These are phyloP conservation scores for Penaeus chinensis DNA, from an alignment of 1,140 invertebrate genomes.

Conservation along the genomic window DNA sequence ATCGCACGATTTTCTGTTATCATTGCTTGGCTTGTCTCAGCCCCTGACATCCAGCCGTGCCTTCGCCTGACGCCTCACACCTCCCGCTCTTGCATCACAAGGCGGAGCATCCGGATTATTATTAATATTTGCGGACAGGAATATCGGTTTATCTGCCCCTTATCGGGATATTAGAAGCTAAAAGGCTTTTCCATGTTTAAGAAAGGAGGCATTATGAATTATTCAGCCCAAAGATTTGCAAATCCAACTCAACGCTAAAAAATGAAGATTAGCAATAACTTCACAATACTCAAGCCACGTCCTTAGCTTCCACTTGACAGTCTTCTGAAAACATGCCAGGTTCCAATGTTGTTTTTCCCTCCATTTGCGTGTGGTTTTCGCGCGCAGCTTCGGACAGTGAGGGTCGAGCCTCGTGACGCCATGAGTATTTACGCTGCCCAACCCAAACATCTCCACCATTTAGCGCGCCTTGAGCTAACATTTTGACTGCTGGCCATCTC, in stretches of 20 bases:
- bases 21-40: neutral
- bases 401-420: conserved; percentile 50
- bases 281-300: conserved; percentile 44
- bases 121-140: too few species aligned
- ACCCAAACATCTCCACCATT: conserved; percentile 58
- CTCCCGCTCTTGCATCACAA: too few species aligned
- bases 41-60: too few species aligned
- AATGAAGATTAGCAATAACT: conserved; percentile 59
- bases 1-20: conserved; percentile 24
- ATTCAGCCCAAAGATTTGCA: conserved; percentile 48
- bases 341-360: conserved; percentile 60
- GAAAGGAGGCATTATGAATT: conserved; percentile 33
- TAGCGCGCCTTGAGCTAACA: conserved; percentile 59
- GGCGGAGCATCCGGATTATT: too few species aligned
- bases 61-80: too few species aligned
- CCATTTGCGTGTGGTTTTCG: conserved; percentile 59
- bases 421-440: conserved; percentile 54
- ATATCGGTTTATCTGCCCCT: too few species aligned
- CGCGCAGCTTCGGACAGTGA: conserved; percentile 51
- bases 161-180: too few species aligned
- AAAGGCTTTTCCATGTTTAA: too few species aligned
- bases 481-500: conserved; percentile 59
- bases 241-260: conserved; percentile 38
- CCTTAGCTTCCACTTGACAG: conserved; percentile 45
- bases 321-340: conserved; percentile 57